Conservation (phyloP, 2,797 vertebrate species). For the Vultur gryphus region DNA sequence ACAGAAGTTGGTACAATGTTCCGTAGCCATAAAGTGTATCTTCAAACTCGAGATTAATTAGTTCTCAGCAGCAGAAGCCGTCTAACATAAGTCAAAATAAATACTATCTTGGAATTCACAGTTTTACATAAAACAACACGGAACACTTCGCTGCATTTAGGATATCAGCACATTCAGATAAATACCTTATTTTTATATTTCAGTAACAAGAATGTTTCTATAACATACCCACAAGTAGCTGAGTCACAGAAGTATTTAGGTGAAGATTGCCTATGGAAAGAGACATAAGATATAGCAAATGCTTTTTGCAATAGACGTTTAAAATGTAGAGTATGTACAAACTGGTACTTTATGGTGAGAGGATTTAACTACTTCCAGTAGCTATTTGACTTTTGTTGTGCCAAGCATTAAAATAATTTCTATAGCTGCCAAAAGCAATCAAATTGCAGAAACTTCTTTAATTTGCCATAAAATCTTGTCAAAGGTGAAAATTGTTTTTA, state of each 20-base stretch:
- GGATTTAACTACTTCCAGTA: neutral
- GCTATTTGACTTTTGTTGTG: neutral
- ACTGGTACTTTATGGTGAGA: neutral
- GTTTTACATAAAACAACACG: neutral
- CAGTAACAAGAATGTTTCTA: neutral
- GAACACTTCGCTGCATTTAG: neutral
- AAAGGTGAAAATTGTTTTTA: neutral
- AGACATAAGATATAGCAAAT: neutral
- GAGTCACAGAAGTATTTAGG: neutral
- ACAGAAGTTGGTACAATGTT: neutral
- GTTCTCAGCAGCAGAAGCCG: neutral
- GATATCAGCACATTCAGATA: neutral
- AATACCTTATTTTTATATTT: neutral
- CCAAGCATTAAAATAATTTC: neutral
- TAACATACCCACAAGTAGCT: neutral
- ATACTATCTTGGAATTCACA: neutral
- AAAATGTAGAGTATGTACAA: neutral
- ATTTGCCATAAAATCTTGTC: neutral
- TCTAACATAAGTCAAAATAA: neutral
- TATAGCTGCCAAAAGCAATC: neutral
- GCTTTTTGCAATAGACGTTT: neutral
- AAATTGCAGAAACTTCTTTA: neutral
- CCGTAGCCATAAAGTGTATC: neutral
- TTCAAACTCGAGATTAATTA: neutral
- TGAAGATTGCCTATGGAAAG: neutral